Conservation (phyloP, 2,113 vertebrate genomes). For the Ceratotherium simum region DNA sequence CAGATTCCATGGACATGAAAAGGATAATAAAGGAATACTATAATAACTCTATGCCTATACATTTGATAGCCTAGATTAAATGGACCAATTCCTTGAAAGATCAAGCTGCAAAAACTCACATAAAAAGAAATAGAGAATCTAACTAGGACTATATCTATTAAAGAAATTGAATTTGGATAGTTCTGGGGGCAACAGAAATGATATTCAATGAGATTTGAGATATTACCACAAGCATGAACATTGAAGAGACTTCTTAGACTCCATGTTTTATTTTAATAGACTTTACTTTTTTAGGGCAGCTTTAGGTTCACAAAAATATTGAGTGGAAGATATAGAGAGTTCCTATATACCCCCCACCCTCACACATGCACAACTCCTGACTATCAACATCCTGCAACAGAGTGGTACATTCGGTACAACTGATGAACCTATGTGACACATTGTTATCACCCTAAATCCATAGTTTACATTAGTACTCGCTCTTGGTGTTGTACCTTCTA, state of each 20-base stretch:
- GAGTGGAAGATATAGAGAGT: neutral
- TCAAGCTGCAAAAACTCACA: neutral
- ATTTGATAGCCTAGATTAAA: neutral
- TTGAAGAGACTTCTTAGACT: neutral
- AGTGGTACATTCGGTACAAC: neutral
- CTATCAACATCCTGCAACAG: neutral
- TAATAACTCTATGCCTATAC: neutral
- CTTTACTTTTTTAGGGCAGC: neutral
- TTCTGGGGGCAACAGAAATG: neutral
- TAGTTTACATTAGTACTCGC: neutral
- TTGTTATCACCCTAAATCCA: neutral
- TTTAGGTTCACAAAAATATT: neutral
- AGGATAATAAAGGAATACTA: neutral
- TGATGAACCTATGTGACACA: neutral
- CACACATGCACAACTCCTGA: neutral
- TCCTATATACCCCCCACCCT: fast-evolving
- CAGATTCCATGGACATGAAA: neutral
- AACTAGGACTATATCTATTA: neutral
- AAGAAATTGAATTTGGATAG: neutral
- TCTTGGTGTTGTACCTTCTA: neutral
- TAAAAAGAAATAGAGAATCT: neutral
- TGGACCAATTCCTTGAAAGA: neutral
- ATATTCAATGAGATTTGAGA: neutral
- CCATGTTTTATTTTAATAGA: neutral
- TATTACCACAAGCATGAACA: neutral